phyloP scores from a whole-genome alignment of 1,140 invertebrate species.

The Hetaerina americana region DNA sequence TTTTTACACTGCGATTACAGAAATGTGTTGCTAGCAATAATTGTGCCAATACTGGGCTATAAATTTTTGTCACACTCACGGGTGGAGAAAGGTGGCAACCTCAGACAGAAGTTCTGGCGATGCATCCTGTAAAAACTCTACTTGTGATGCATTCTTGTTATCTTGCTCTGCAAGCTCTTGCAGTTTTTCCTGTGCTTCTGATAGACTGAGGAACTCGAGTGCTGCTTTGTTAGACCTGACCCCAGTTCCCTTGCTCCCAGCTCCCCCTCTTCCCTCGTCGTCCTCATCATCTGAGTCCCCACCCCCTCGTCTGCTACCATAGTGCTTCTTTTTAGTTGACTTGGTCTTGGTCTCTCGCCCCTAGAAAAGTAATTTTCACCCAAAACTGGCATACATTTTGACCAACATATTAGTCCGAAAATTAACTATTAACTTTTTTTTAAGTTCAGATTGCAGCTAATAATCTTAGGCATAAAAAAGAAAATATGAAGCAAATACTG shows the following conservation, averaged over 20 bases:
- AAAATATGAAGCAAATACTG: too few species aligned
- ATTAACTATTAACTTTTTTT: too few species aligned
- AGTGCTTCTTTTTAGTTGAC: constrained; percentile 67
- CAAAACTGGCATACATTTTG: neutral
- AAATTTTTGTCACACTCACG: too few species aligned
- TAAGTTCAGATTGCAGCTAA: too few species aligned
- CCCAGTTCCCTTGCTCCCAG: neutral
- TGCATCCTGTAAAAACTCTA: constrained; percentile 29
- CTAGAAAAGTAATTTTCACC: constrained; percentile 18
- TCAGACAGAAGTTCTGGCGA: constrained; percentile 44
- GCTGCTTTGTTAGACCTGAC: constrained; percentile 31
- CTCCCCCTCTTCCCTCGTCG: constrained; percentile 23
- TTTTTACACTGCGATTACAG: too few species aligned
- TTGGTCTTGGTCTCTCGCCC: constrained; percentile 93
- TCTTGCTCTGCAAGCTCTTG: constrained; percentile 40
- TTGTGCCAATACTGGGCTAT: too few species aligned
- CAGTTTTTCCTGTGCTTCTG: constrained; percentile 51
- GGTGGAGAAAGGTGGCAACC: constrained; percentile 44
- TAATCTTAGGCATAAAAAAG: too few species aligned
- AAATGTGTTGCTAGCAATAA: too few species aligned
- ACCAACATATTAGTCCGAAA: too few species aligned
- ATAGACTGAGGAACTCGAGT: constrained; percentile 45
- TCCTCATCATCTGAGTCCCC: constrained; percentile 38
- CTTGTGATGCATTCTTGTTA: neutral
- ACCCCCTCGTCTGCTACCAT: constrained; percentile 32